Base-by-base conservation (phyloP, 1,140 invertebrate genomes). In the Heliconius eleuchia region DNA sequence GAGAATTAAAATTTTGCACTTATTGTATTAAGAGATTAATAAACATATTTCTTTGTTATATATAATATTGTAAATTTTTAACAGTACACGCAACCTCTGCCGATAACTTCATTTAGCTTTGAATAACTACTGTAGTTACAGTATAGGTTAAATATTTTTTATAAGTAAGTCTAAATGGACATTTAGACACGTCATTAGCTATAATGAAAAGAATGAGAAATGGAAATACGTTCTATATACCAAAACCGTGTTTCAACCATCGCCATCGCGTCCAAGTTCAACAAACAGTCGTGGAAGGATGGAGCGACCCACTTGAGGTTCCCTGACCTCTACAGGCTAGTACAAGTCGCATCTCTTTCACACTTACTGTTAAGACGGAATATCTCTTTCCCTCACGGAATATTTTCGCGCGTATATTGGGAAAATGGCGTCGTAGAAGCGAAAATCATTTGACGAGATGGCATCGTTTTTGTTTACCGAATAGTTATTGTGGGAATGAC, bases 241-340 rank as follows among this genome's bases (percentile, higher is more conserved):
- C 83, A 89, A 89, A 92, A 94, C 91, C 90, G 89, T 92, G 92
- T 91, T 94, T 92, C 86, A 81, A 86, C 82, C 84, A 87, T 81
- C 85, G 87, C 82, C 84, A 87, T 82, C 85, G 87, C 86, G 87
- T 88, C 90, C 91, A 94, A 93, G 92, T 94, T 94, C 91, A 94
- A 89, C 87, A 86, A 86, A 84, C 86, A 85, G 89, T 88, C 87
- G 85, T 83, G 87, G 88, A 93, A 93, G 92, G 91, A 93, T 92
- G 91, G 84, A 90, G 89, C 92, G 92, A 92, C 92, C 92, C 85
- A 94, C 89, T 94, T 94, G 91, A 88, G 88, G 92, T 94, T 94
- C 92, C 90, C 88, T 93, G 92, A 94, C 92, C 92, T 92, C 91
- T 86, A 88, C 85, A 82, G 87, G 91, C 89, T 91, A 92, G 88